phyloP scores from a whole-genome alignment of 2,113 vertebrate genomes.

The Gnathonemus echidnorhynchus region DNA sequence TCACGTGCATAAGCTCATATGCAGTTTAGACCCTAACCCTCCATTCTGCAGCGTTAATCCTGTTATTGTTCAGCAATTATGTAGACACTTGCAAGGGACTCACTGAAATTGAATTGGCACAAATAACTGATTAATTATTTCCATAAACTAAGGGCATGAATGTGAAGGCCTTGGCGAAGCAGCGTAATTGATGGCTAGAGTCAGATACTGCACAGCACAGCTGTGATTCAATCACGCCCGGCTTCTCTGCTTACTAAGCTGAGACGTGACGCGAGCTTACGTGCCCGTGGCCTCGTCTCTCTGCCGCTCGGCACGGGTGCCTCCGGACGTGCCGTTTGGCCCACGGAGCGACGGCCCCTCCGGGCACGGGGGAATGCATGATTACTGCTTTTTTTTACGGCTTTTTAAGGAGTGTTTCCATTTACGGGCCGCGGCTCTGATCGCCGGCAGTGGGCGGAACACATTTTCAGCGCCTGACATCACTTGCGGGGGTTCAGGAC shows the following conservation, averaged over 20 bases:
- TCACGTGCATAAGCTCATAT: background rate
- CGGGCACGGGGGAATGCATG: conserved; percentile 50
- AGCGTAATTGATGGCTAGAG: conserved; percentile 49
- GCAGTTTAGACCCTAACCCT: background rate
- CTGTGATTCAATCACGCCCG: conserved; percentile 50
- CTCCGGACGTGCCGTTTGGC: conserved; percentile 44
- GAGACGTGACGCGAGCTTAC: conserved; percentile 34
- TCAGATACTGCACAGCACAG: conserved; percentile 20
- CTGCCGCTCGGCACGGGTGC: conserved; percentile 25
- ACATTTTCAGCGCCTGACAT: conserved; percentile 40
- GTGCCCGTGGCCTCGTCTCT: conserved; percentile 49
- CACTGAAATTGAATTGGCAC: conserved; percentile 52
- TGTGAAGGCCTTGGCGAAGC: conserved; percentile 40
- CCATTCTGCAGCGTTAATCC: background rate
- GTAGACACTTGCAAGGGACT: conserved; percentile 35
- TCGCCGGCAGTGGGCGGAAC: conserved; percentile 36
- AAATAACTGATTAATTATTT: conserved; percentile 56
- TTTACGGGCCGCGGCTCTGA: conserved; percentile 40
- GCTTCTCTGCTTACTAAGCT: conserved; percentile 41
- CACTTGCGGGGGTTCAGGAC: conserved; percentile 27
- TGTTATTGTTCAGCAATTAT: conserved; percentile 30
- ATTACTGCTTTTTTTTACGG: conserved; percentile 55
- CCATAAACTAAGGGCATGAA: background rate
- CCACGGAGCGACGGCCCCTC: conserved; percentile 50
- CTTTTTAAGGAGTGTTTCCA: conserved; percentile 61